Evolutionary conservation across 1,140 invertebrate species (phyloP), one percentile per base, ranked within the genome.

Genomic region (Drosophila aff.): DNA sequence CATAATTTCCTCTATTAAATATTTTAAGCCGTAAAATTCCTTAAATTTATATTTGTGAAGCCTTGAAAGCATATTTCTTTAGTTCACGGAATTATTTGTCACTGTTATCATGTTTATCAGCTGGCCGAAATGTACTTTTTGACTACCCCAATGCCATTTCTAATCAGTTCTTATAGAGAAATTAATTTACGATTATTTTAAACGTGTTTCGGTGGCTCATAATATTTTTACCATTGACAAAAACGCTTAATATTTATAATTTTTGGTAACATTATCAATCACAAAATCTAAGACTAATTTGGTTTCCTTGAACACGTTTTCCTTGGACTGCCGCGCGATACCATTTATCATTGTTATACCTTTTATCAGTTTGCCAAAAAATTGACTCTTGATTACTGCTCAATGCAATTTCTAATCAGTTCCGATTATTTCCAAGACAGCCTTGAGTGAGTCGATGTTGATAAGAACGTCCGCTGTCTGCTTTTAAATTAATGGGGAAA

Each of bases 351-450:
- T 55, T 57, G 21, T 40, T 55, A 55, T 40, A 40, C 8, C 33
- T 16, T 23, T 57, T 57, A 57, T 57, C 53, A 57, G 53, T 57
- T 57, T 57, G 53, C 53, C 53, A 57, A 57, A 57, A 38, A 36
- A 16, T 38, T n/a, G 53, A 57, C 21, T 40, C 16, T 9, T 57
- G 53, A 40, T 57, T 57, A 57, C 9, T 26, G 23, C 36, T 74
- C 71, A 74, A 74, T 73, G 67, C 38, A 73, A 61, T 36, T 73
- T 61, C 38, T 74, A 52, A 74, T 74, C 71, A 60, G 28, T 23
- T 40, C 3, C 16, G 65, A 67, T 71, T 71, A 68, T 38, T 55
- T 9, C 18, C n/a, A 60, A 52, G 46, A 61, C 67, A 73, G 55
- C 71, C 71, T 74, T 74, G 71, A 73, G 36, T 55, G 67, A 61